Percentiles rank a stretch among this genome's conserved stretches.
phyloP scores from a whole-genome alignment of 2,797 vertebrate species.

The Euthynnus affinis region DNA sequence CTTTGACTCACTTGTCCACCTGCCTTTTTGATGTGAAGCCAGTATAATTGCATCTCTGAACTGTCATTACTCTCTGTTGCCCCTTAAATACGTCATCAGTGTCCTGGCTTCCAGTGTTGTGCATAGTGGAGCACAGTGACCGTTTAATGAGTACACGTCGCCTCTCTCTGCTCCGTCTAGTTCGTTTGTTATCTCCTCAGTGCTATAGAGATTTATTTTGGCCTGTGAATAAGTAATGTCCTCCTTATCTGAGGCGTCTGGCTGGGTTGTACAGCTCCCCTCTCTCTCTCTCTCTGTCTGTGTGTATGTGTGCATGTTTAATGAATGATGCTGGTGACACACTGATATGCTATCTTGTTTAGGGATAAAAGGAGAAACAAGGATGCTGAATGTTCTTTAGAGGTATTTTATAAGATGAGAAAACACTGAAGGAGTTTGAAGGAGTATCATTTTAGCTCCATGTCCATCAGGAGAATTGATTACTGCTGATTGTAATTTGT shows the following conservation, averaged over 20 bases:
- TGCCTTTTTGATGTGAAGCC: slow-evolving; percentile 44
- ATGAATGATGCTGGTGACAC: slow-evolving; percentile 60
- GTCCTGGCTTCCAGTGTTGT: neutral
- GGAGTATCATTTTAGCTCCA: neutral
- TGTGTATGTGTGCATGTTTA: slow-evolving; percentile 45
- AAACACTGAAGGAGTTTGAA: slow-evolving; percentile 3
- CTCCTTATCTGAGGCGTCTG: slow-evolving; percentile 50
- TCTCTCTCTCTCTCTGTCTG: no score
- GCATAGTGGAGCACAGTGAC: slow-evolving; percentile 5
- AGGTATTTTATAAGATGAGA: slow-evolving; percentile 25
- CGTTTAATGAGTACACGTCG: slow-evolving; percentile 44
- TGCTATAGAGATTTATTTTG: slow-evolving; percentile 52
- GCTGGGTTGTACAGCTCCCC: slow-evolving; percentile 1
- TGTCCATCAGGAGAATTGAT: slow-evolving; percentile 1
- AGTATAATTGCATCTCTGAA: slow-evolving; percentile 49
- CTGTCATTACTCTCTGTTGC: slow-evolving; percentile 36
- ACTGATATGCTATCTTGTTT: slow-evolving; percentile 55
- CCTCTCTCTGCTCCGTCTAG: slow-evolving; percentile 16
- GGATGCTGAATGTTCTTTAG: slow-evolving; percentile 21
- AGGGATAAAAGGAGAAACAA: neutral
- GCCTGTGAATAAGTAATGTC: slow-evolving; percentile 52
- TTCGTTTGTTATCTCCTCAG: slow-evolving; percentile 37
- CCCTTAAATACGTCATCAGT: slow-evolving; percentile 18
- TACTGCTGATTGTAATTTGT: slow-evolving; percentile 2
- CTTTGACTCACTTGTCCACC: slow-evolving; percentile 43